Evolutionary conservation across 2,797 vertebrate genomes (phyloP).

Genomic region (Rhinatrema bivittatum): DNA sequence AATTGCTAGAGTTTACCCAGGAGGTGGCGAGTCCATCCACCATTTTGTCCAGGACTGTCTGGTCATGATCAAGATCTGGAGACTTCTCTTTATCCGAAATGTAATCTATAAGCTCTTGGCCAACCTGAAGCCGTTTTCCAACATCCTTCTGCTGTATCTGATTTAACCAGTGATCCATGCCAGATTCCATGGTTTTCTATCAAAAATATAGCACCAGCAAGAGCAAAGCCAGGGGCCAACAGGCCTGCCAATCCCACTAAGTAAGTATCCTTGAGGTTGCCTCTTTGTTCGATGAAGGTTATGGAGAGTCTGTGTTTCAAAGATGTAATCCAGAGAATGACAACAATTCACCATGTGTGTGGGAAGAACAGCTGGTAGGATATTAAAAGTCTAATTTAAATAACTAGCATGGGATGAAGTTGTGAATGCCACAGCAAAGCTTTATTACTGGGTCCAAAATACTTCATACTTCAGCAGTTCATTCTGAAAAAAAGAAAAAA

Average conservation of each 20-base stretch:
- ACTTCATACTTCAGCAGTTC: slow-evolving; percentile 75
- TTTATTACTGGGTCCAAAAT: slow-evolving; percentile 53
- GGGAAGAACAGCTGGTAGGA: slow-evolving; percentile 85
- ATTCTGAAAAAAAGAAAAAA: slow-evolving; percentile 51
- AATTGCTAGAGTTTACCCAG: slow-evolving; percentile 98
- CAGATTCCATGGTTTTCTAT: slow-evolving; percentile 73
- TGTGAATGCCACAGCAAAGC: slow-evolving; percentile 42
- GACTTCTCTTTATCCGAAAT: slow-evolving; percentile 88
- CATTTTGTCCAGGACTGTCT: slow-evolving; percentile 91
- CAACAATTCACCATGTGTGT: slow-evolving; percentile 98
- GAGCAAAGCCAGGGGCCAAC: slow-evolving; percentile 51
- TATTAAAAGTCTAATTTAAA: slow-evolving; percentile 75
- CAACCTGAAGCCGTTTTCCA: slow-evolving; percentile 87
- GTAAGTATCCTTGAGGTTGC: slow-evolving; percentile 46
- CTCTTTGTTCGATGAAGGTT: slow-evolving; percentile 62
- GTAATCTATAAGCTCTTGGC: slow-evolving; percentile 90
- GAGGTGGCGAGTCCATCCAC: slow-evolving; percentile 88
- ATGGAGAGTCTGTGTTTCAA: slow-evolving; percentile 65
- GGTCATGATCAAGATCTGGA: slow-evolving; percentile 88
- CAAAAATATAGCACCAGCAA: slow-evolving; percentile 43
- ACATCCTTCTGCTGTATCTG: slow-evolving; percentile 94
- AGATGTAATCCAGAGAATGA: slow-evolving; percentile 84
- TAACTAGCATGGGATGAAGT: slow-evolving; percentile 62
- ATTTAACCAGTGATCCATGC: slow-evolving; percentile 85
- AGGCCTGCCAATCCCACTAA: slow-evolving; percentile 39